Evolutionary conservation across 2,888 invertebrate species (phyloP).

Genomic region (Eilema sororculum): DNA sequence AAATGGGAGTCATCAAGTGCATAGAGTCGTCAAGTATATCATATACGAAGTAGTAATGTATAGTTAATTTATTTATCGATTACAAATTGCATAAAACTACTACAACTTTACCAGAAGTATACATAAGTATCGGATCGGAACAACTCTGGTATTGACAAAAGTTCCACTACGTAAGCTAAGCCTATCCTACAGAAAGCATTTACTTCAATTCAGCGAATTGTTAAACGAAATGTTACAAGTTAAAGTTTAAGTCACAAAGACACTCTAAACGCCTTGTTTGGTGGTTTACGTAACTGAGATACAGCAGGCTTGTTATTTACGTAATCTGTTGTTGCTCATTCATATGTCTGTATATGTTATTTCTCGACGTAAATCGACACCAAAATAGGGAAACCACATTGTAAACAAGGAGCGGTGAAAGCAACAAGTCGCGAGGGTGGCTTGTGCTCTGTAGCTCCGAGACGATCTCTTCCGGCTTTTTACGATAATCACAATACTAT

Average conservation of each 20-base stretch:
- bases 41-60: too few species aligned
- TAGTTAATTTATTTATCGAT: too few species aligned
- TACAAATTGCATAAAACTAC: too few species aligned
- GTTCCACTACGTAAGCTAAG: too few species aligned
- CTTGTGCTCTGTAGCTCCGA: conserved; percentile 49
- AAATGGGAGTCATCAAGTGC: too few species aligned
- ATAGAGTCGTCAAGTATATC: too few species aligned
- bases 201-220: neutral
- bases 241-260: conserved; percentile 24
- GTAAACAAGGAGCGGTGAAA: conserved; percentile 68
- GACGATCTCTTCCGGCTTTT: conserved; percentile 68
- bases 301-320: conserved; percentile 40
- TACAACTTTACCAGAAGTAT: too few species aligned
- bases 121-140: too few species aligned
- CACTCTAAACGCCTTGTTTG: conserved; percentile 49
- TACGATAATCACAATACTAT: conserved; percentile 63
- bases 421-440: conserved; percentile 77
- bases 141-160: too few species aligned
- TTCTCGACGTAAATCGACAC: conserved; percentile 58
- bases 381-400: conserved; percentile 63
- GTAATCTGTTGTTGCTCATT: conserved; percentile 58
- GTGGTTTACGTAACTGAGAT: conserved; percentile 40
- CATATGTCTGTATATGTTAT: conserved; percentile 54
- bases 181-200: too few species aligned
- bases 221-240: neutral